Evolutionary conservation across 2,113 vertebrate genomes (phyloP), one percentile per base, ranked within the genome.

Genomic region (Corydoras maculifer): DNA sequence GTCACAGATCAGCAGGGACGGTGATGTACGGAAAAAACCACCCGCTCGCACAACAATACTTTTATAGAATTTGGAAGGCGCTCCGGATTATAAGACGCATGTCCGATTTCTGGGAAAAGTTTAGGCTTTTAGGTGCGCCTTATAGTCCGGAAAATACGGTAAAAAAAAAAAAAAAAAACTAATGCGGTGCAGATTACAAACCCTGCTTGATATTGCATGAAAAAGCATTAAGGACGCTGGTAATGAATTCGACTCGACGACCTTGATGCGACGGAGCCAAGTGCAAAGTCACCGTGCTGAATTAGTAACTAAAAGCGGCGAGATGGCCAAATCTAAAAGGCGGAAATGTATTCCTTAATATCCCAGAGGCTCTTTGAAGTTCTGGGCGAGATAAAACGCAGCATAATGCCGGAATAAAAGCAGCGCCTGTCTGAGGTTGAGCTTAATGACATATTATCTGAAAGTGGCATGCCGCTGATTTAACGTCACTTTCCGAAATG

Each of bases 371-470:
- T 60, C 73, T 75, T 75, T 78, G 73, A 78, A 68, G 69, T 75
- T 61, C n/a, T 35, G 50, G 2, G 8, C 2, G 60, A 78, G 69
- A 62, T 18, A 51, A 66, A 75, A 58, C 30, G 65, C 55, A 51
- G 9, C 43, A 55, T 54, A 68, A 62, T 62, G 72, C 72, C 29
- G 8, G 51, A 55, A 49, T 58, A 57, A 72, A 62, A 63, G 72
- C 43, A 5, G 57, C 72, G 68, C 31, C 68, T 75, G 62, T 70
- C 55, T 66, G 68, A 60, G 61, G 54, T 25, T 35, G 63, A 70
- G 57, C 74, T 71, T 75, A 76, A 69, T 70, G 70, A 67, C 58
- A 58, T 72, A 65, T 79, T 76, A 76, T 79, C 68, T 70, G 48
- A 53, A 30, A 67, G 65, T 43, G 29, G 71, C 78, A 74, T 14